A percentile compares a stretch with the other conserved stretches of the same genome.
phyloP scores from a whole-genome alignment of 2,113 vertebrate species.

The Myxocyprinus asiaticus region DNA sequence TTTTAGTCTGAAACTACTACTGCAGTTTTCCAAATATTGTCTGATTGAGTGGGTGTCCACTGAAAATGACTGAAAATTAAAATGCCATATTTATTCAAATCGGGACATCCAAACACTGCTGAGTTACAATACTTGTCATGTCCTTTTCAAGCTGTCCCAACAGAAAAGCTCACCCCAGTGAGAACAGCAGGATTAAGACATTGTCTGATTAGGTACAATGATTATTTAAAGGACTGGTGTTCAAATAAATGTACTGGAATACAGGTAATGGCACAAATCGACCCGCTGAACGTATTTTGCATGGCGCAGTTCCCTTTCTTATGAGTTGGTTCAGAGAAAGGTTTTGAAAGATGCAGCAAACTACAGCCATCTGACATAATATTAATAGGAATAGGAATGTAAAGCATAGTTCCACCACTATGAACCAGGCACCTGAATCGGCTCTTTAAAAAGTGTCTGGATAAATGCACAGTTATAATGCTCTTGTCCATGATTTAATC shows the following conservation, averaged over 20 bases:
- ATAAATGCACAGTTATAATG: no score
- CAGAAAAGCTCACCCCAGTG: slow-evolving; percentile 16
- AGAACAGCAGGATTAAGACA: slow-evolving; percentile 10
- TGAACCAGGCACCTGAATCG: no score
- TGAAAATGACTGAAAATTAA: slow-evolving; percentile 24
- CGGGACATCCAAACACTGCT: slow-evolving; percentile 32
- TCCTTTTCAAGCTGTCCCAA: slow-evolving; percentile 22
- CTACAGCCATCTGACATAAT: no score
- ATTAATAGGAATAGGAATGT: no score
- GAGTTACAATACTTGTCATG: slow-evolving; percentile 39
- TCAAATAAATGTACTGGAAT: slow-evolving; percentile 13
- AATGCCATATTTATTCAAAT: slow-evolving; percentile 44
- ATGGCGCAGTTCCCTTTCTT: no score
- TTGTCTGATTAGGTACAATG: slow-evolving; percentile 2
- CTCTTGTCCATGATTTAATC: no score
- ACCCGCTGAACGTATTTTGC: no score
- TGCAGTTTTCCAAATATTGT: slow-evolving; percentile 35
- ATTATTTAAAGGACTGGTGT: background rate
- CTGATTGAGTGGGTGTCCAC: slow-evolving; percentile 33
- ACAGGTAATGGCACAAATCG: no score
- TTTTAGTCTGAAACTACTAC: slow-evolving; percentile 11
- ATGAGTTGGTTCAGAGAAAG: no score
- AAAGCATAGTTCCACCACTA: no score
- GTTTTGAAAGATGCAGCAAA: no score
- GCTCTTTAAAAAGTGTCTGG: no score